Evolutionary conservation across 2,888 invertebrate genomes (phyloP), one percentile per base, ranked within the genome.

Genomic region (Epinotia nisella): DNA sequence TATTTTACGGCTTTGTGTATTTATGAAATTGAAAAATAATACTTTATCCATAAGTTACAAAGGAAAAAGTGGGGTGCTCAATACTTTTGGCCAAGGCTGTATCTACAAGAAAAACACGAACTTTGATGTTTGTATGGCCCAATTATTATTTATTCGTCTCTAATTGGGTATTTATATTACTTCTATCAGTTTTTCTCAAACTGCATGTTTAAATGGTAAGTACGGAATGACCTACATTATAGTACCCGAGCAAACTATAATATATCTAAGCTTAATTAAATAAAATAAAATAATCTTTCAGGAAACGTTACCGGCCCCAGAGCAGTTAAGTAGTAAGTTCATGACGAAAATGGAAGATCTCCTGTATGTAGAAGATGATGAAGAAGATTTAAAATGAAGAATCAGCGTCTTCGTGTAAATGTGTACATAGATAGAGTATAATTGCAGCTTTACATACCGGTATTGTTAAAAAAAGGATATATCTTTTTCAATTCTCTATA

Each of bases 331-430:
- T 79, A 90, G 88, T 77, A 91, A 91, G 78, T 91, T 92, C 61
- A 87, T 89, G 86, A 89, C 89, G 2, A 91, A 91, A 80, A 90
- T 92, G 90, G 91, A 92, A 49, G 92, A 92, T 69, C 74, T 93
- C 24, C 80, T 91, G 2, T 92, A 90, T 77, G 91, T 90, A 0
- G 93, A 92, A 76, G 92, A 93, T n/a, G 93, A 91, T 10, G 92
- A 91, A 55, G 92, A 88, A 7, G 92, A 92, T 75, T 80, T 92
- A 1, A 93, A 93, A 80, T 93, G 84, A 89, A 81, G 29, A 58
- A 55, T 41, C 53, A 49, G 59, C 59, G 24, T 56, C 62, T 51
- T 76, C 75, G 71, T 77, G 76, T 77, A 77, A 76, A 76, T 78
- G 74, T 75, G 76, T 80, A 76, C 78, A 77, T 61, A 84, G 82